Evolutionary conservation across 2,113 vertebrate genomes (phyloP), one percentile per base, ranked within the genome.

Genomic region (Vombatus ursinus): DNA sequence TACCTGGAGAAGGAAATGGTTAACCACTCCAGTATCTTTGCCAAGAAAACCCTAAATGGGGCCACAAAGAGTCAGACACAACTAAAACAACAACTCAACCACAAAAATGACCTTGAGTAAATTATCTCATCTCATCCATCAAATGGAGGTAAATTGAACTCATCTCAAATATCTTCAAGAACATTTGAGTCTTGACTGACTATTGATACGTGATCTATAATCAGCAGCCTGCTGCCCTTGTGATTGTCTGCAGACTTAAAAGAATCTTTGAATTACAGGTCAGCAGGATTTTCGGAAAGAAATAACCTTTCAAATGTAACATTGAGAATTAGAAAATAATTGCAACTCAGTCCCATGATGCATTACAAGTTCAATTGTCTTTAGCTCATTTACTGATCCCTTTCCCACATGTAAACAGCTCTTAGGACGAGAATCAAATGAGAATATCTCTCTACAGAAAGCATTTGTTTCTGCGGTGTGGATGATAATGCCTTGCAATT

Each of bases 401-500:
- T 49, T 92, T 94, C 28, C 51, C 89, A 16, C 92, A 91, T 68
- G 11, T 68, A 52, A 93, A 54, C 3, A 9, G 3, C 44, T 25
- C 89, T 23, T 90, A 24, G 90, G 92, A 95, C 90, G 50, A 94
- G 25, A 95, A 92, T 31, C 48, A 68, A 14, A 48, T 91, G 77
- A 84, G 68, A 8, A 77, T 44, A 96, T 93, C 93, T 94, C 94
- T n/a, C 11, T 50, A 94, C 90, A 44, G 31, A 96, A 94, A 23
- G 5, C 91, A 28, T 37, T 95, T 96, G 95, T 93, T 96, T 90
- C 31, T 92, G 92, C 14, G 92, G 23, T 68, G 31, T 92, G 28
- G 54, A 90, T 90, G 52, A 3, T 53, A 37, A 52, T 50, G 52
- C 19, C 77, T 37, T 92, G 50, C 54, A 96, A 94, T 97, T 98